phyloP scores from a whole-genome alignment of 1,140 invertebrate species.

The Ericerus pela region DNA sequence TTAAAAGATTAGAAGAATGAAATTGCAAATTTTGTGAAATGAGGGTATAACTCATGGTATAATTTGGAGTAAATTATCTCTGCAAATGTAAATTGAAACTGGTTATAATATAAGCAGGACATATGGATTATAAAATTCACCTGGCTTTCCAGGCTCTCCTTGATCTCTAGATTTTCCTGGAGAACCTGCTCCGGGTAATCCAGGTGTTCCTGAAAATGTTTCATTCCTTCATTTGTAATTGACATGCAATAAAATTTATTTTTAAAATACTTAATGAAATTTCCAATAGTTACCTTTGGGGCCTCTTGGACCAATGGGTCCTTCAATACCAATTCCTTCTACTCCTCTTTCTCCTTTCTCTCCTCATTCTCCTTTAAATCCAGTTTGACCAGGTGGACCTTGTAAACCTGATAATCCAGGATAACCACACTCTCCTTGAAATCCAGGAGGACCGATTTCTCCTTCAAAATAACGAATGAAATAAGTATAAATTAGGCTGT shows the following conservation, averaged over 20 bases:
- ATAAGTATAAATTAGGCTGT: too few relatives aligned
- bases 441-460: constrained; percentile 29
- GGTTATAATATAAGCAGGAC: constrained; percentile 1
- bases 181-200: constrained; percentile 44
- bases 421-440: constrained; percentile 29
- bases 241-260: not conserved
- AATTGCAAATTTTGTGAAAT: not conserved
- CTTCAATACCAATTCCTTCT: constrained; percentile 50
- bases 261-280: not conserved
- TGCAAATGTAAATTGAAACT: not conserved
- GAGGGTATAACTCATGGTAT: not conserved
- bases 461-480: not conserved
- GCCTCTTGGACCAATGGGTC: constrained; percentile 47
- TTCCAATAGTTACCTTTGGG: constrained; percentile 36
- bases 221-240: not conserved
- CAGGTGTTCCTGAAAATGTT: constrained; percentile 37
- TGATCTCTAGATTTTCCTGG: constrained; percentile 44
- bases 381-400: constrained; percentile 46
- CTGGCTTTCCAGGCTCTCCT: constrained; percentile 47
- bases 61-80: not conserved
- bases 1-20: not conserved
- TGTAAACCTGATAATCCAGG: constrained; percentile 35
- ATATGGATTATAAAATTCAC: constrained; percentile 27
- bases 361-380: constrained; percentile 44
- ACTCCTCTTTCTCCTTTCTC: constrained; percentile 55